These are phyloP conservation scores for Cyclina sinensis DNA, from an alignment of 1,140 invertebrate species.

Conservation along the genomic window DNA sequence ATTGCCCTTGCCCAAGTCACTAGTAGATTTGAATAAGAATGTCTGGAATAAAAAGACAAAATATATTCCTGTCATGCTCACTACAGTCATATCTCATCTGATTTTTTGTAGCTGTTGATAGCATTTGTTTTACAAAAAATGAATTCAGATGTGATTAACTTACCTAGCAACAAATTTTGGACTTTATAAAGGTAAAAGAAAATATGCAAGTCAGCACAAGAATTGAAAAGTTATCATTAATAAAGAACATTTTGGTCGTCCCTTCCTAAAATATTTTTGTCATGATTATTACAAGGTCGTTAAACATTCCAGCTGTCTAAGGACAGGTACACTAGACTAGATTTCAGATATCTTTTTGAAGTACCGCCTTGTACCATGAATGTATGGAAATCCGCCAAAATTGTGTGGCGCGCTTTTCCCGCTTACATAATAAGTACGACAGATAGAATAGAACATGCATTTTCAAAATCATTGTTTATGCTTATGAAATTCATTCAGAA, in stretches of 20 bases:
- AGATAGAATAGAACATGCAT: neutral
- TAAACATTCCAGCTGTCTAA: neutral
- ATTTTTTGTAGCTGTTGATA: no score
- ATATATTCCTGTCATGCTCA: no score
- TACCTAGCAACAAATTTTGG: no score
- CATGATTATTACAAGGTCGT: neutral
- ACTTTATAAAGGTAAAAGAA: no score
- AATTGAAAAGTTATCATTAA: neutral
- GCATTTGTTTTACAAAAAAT: no score
- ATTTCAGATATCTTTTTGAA: neutral
- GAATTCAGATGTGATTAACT: no score
- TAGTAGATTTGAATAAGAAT: no score
- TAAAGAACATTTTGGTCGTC: neutral
- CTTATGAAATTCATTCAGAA: neutral
- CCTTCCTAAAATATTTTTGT: neutral
- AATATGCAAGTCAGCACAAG: no score
- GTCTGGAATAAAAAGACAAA: no score
- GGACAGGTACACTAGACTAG: neutral
- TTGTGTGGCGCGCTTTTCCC: neutral
- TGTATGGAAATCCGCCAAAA: neutral
- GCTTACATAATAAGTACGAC: neutral
- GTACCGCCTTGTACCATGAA: neutral
- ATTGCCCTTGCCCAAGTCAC: no score
- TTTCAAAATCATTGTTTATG: neutral
- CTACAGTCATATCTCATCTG: no score